These are phyloP conservation scores for Lordiphosa stackelbergi DNA, from an alignment of 1,140 invertebrate genomes.

Conservation along the genomic window DNA sequence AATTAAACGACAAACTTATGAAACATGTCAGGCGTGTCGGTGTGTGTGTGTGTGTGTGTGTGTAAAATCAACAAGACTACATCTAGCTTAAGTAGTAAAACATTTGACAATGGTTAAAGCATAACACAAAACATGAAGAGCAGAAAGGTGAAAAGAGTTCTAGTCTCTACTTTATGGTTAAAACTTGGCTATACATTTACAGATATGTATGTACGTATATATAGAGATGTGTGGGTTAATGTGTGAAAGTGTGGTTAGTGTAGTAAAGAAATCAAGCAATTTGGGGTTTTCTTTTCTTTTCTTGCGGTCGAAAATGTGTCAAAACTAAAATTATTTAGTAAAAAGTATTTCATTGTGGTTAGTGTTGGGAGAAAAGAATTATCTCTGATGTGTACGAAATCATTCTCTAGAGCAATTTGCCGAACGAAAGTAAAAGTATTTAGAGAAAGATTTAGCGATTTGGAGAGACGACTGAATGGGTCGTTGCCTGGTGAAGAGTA, in stretches of 20 bases:
- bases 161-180: constrained; percentile 27
- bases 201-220: constrained; percentile 22
- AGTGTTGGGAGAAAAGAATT: background rate
- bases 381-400: constrained; percentile 57
- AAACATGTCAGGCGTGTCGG: constrained; percentile 39
- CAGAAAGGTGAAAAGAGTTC: constrained; percentile 36
- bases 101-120: constrained; percentile 12
- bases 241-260: constrained; percentile 20
- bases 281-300: constrained; percentile 2
- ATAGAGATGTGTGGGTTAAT: constrained; percentile 13
- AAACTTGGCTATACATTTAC: constrained; percentile 1
- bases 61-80: constrained; percentile 32
- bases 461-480: constrained; percentile 19
- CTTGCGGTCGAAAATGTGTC: constrained; percentile 21
- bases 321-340: constrained; percentile 38
- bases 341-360: constrained; percentile 25
- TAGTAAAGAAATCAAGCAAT: no score
- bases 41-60: constrained; percentile 10
- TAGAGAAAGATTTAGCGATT: constrained; percentile 31
- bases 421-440: constrained; percentile 57
- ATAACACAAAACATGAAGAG: background rate
- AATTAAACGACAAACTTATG: constrained; percentile 61
- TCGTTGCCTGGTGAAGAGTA: no score
- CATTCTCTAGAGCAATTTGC: constrained; percentile 74
- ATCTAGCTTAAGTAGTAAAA: constrained; percentile 13